These are phyloP conservation scores for Tethya wilhelma DNA, from an alignment of 37 sponge, comb jelly and placozoan species.

Conservation along the genomic window DNA sequence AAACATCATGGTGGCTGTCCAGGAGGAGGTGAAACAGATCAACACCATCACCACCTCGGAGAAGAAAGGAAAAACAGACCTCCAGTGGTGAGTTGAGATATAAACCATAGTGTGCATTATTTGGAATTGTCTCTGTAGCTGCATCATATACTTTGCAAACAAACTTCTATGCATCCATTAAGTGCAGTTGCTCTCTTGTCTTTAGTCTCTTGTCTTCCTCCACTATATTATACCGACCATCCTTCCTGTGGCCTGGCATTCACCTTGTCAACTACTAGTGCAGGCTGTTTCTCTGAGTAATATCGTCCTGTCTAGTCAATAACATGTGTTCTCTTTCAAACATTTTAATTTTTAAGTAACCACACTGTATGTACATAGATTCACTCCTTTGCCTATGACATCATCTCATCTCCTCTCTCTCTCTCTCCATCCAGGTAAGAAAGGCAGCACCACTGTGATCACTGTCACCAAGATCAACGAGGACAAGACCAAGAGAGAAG, in stretches of 20 bases:
- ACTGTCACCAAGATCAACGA: constrained; percentile 55
- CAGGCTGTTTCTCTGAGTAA: too few relatives aligned
- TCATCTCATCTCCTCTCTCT: background rate
- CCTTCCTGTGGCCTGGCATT: too few relatives aligned
- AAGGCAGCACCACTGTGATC: constrained; percentile 17
- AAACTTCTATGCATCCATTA: too few relatives aligned
- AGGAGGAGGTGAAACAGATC: constrained; percentile 40
- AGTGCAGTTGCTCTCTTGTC: too few relatives aligned
- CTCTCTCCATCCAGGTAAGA: background rate
- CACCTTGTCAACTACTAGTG: too few relatives aligned
- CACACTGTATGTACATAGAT: background rate
- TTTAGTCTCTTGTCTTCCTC: too few relatives aligned
- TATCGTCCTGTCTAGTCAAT: too few relatives aligned
- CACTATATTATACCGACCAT: background rate
- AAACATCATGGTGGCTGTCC: constrained; percentile 51
- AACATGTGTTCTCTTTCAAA: too few relatives aligned
- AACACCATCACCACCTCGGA: background rate
- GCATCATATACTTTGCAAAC: too few relatives aligned
- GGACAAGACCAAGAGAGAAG: too few relatives aligned
- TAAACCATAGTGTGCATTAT: too few relatives aligned
- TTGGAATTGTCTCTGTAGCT: too few relatives aligned
- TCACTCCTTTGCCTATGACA: background rate
- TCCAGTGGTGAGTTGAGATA: constrained; percentile 24
- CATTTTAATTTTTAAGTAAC: background rate
- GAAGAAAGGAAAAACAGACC: constrained; percentile 9